Conservation (phyloP, 1,140 invertebrate genomes). For the Papilio machaon region DNA sequence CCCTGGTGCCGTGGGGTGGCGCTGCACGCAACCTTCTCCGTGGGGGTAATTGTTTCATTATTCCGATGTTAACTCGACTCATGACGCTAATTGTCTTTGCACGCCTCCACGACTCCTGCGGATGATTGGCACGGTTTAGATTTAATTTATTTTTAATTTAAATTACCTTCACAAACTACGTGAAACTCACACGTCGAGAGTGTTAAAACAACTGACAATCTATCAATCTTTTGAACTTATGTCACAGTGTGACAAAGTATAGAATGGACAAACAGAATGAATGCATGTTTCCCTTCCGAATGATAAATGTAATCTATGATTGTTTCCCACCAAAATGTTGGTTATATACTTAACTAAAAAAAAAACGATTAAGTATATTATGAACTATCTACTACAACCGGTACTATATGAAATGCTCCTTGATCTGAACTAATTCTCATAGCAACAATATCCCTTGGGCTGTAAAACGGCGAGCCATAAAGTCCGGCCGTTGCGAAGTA, state of each 20-base stretch:
- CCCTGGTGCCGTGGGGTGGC: conserved; percentile 55
- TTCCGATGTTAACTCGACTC: conserved; percentile 78
- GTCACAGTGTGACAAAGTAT: not conserved
- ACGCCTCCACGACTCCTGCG: conserved; percentile 31
- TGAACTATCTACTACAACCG: not conserved
- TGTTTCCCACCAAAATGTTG: not conserved
- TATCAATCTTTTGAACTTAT: not conserved
- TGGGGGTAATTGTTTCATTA: conserved; percentile 80
- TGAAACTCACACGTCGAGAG: not conserved
- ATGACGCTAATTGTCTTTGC: conserved; percentile 65
- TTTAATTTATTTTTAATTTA: not conserved
- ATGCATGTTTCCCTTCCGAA: not conserved
- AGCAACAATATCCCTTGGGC: conserved; percentile 62
- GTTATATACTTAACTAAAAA: not conserved
- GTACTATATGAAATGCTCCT: conserved; percentile 38
- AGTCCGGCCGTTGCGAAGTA: conserved; percentile 59
- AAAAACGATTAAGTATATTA: not conserved
- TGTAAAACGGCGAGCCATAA: conserved; percentile 69
- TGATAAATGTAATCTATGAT: not conserved
- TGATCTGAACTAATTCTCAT: conserved; percentile 58
- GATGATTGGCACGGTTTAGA: conserved; percentile 3
- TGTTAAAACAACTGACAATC: not conserved
- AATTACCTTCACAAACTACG: not conserved
- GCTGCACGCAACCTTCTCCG: conserved; percentile 71
- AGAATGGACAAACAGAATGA: not conserved